Conservation (phyloP, 2,797 vertebrate genomes). For the Babyrousa celebensis region DNA sequence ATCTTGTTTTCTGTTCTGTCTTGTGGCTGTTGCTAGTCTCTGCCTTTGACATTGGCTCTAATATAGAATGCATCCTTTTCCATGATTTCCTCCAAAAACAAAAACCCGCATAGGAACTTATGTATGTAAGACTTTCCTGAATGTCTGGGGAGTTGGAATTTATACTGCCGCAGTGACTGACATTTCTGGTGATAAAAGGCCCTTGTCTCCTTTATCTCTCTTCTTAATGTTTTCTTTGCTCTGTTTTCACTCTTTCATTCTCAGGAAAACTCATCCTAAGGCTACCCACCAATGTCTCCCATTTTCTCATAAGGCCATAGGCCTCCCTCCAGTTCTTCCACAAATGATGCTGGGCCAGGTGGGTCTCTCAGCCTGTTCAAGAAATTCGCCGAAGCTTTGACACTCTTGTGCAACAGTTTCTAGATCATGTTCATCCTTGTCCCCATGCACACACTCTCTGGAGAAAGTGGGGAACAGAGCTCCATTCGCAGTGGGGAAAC, state of each 20-base stretch:
- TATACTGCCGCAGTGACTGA: not conserved
- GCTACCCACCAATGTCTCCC: not conserved
- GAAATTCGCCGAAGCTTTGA: not conserved
- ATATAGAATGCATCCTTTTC: not conserved
- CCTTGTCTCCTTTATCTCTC: not conserved
- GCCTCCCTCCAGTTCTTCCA: not conserved
- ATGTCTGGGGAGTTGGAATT: not conserved
- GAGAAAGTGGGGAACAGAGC: slow-evolving; percentile 6
- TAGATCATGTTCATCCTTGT: not conserved
- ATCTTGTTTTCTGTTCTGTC: not conserved
- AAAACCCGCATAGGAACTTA: not conserved
- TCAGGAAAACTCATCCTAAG: fast-evolving
- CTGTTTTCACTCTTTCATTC: not conserved
- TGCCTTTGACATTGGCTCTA: slow-evolving; percentile 1
- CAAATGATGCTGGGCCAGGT: not conserved
- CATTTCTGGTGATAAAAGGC: not conserved
- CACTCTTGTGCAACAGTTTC: not conserved
- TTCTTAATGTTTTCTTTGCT: not conserved
- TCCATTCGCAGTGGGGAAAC: not conserved
- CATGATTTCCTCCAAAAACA: not conserved
- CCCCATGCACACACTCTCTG: not conserved
- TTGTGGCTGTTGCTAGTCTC: not conserved
- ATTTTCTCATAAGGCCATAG: not conserved
- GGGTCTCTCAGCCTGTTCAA: not conserved
- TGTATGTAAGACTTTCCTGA: slow-evolving; percentile 23